These are phyloP conservation scores for Sesia bembeciformis DNA, from an alignment of 2,888 invertebrate genomes.

Conservation along the genomic window DNA sequence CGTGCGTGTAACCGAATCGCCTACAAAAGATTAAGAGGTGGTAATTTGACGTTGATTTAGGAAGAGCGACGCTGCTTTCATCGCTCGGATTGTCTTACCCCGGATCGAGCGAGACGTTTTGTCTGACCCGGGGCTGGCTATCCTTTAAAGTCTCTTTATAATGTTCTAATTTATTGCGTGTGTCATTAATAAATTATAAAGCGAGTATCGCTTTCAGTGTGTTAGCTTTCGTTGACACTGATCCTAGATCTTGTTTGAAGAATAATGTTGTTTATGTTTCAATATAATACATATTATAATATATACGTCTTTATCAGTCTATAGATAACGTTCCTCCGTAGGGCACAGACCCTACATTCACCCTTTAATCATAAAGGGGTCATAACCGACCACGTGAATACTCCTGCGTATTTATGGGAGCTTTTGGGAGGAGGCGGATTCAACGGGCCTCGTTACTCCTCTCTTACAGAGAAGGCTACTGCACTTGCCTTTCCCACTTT, in stretches of 20 bases:
- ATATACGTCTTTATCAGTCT: no score
- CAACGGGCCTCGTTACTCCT: no score
- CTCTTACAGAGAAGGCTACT: no score
- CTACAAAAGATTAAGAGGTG: slow-evolving; percentile 69
- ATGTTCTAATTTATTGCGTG: slow-evolving; percentile 43
- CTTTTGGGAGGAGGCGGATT: no score
- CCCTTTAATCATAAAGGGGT: no score
- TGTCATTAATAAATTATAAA: slow-evolving; percentile 35
- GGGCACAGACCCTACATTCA: no score
- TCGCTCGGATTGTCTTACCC: slow-evolving; percentile 58
- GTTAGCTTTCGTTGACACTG: slow-evolving; percentile 15
- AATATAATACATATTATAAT: no score
- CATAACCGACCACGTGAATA: no score
- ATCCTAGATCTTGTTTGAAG: slow-evolving; percentile 4
- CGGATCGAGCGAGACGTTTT: slow-evolving; percentile 34
- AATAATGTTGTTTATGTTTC: background rate
- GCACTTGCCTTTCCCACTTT: no score
- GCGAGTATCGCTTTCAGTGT: slow-evolving; percentile 5
- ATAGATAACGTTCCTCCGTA: no score
- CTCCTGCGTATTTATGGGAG: no score
- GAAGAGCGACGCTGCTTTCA: slow-evolving; percentile 53
- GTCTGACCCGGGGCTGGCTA: slow-evolving; percentile 28
- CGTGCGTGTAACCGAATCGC: slow-evolving; percentile 65
- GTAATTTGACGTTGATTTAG: slow-evolving; percentile 73
- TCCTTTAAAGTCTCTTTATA: slow-evolving; percentile 28